Evolutionary conservation across 2,113 vertebrate species (phyloP).

Genomic region (Apus apus): DNA sequence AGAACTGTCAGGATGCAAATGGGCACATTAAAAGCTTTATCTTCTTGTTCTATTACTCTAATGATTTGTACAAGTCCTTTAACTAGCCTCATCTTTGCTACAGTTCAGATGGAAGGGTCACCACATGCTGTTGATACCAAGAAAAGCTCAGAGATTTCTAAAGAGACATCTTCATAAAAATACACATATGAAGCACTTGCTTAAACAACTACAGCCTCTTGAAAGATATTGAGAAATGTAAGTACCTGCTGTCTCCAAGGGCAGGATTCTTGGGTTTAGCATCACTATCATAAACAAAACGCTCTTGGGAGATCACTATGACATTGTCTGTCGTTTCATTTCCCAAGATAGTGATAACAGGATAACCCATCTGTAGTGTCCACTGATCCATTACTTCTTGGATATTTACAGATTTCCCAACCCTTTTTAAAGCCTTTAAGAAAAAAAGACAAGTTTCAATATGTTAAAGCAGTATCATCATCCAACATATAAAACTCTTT

Average conservation of each 20-base stretch:
- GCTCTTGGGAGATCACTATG: constrained; percentile 89
- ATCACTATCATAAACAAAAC: constrained; percentile 91
- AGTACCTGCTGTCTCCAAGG: constrained; percentile 86
- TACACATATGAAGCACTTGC: neutral
- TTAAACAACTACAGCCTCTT: neutral
- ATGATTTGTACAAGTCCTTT: neutral
- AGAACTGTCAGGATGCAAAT: neutral
- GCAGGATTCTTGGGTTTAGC: constrained; percentile 74
- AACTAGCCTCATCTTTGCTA: neutral
- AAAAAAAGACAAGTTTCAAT: constrained; percentile 45
- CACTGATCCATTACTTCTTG: constrained; percentile 96
- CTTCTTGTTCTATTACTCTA: neutral
- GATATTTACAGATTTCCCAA: constrained; percentile 92
- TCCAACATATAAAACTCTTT: neutral
- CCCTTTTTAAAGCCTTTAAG: constrained; percentile 88
- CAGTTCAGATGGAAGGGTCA: neutral
- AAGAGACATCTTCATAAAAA: neutral
- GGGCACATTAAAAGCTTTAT: neutral
- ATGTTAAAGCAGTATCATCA: constrained; percentile 12
- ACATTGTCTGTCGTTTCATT: constrained; percentile 84
- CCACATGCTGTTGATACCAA: neutral
- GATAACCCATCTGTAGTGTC: constrained; percentile 98
- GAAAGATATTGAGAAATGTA: neutral
- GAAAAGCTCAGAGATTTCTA: neutral
- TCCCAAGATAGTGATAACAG: constrained; percentile 92